Percentiles rank a stretch among this genome's conserved stretches.
These are phyloP conservation scores for Gallinago jamesoni DNA, from an alignment of 2,113 vertebrate species.

Conservation along the genomic window DNA sequence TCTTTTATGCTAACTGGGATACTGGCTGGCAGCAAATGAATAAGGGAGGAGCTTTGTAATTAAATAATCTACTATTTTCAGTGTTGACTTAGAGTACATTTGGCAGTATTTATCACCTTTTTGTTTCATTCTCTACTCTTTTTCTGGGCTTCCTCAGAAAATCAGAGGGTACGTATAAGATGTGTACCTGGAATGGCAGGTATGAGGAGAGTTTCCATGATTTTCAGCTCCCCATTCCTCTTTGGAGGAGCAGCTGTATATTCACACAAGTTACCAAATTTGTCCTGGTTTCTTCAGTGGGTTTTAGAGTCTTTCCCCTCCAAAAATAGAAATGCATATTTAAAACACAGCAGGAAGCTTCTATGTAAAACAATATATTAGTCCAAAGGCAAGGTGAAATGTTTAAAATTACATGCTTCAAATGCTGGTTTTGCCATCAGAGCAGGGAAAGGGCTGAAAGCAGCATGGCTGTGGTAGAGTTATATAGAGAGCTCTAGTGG, in stretches of 20 bases:
- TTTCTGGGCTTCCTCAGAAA: background rate
- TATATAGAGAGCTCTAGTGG: background rate
- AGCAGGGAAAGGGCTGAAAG: background rate
- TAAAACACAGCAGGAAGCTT: background rate
- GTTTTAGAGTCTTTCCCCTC: background rate
- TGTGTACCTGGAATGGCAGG: background rate
- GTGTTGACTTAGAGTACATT: background rate
- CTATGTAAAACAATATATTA: background rate
- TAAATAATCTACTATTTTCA: background rate
- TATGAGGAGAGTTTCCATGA: background rate
- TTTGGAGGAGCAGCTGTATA: background rate
- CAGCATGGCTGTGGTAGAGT: background rate
- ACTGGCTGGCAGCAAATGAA: constrained; percentile 5
- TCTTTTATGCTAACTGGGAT: background rate
- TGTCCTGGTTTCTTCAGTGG: background rate
- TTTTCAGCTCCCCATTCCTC: background rate
- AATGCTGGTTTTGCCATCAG: background rate
- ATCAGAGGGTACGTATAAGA: background rate
- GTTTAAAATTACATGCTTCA: background rate
- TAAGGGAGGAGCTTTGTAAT: background rate
- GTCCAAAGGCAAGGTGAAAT: background rate
- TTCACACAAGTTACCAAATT: background rate
- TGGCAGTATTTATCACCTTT: background rate
- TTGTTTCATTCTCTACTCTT: background rate
- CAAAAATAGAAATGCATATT: background rate